Evolutionary conservation across 2,797 vertebrate species (phyloP).

Genomic region (Sebastes goodei): DNA sequence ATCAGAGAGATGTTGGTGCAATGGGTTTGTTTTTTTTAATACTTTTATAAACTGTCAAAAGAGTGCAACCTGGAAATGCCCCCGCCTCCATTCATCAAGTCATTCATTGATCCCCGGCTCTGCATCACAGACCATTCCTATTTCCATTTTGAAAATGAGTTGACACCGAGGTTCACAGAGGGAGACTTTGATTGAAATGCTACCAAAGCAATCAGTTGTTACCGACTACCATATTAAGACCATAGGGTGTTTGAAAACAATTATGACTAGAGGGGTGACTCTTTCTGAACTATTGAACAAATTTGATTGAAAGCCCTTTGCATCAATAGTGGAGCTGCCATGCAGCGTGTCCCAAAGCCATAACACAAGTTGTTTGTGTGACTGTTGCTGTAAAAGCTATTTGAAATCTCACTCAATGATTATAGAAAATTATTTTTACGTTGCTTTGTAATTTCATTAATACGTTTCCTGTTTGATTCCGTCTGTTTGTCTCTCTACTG

Average conservation of each 20-base stretch:
- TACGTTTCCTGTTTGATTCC: no score
- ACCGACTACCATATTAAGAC: slow-evolving; percentile 12
- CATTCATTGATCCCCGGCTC: slow-evolving; percentile 6
- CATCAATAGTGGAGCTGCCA: neutral
- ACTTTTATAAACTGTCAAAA: neutral
- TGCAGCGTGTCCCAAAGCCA: neutral
- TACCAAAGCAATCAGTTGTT: slow-evolving; percentile 40
- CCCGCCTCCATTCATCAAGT: neutral
- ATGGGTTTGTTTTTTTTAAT: neutral
- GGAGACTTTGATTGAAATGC: slow-evolving; percentile 43
- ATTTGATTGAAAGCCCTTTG: slow-evolving; percentile 34
- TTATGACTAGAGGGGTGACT: slow-evolving; percentile 20
- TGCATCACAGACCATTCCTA: slow-evolving; percentile 11
- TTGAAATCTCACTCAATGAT: neutral
- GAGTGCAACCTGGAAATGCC: neutral
- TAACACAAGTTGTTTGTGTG: neutral
- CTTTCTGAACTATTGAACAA: slow-evolving; percentile 33
- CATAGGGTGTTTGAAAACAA: slow-evolving; percentile 22
- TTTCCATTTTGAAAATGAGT: slow-evolving; percentile 43
- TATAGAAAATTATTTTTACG: no score
- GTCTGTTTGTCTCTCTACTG: no score
- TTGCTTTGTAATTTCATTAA: no score
- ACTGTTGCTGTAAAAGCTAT: neutral
- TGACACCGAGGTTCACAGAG: slow-evolving; percentile 10
- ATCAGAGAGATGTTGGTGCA: neutral